Percentiles rank a stretch among this genome's conserved stretches.
Conservation (phyloP, 1,140 invertebrate species). For the Drosophila ambigua region DNA sequence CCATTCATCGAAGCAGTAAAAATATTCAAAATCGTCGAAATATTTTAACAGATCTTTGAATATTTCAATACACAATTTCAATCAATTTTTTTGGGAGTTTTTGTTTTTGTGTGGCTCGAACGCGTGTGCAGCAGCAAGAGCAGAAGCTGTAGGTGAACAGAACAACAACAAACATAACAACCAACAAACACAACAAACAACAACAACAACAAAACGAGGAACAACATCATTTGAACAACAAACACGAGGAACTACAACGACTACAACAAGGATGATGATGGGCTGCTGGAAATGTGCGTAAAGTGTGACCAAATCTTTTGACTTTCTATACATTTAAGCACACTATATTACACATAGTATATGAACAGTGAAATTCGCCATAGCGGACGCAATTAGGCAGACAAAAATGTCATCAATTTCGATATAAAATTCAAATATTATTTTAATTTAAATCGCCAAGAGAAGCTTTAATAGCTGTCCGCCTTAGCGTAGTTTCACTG, state of each 20-base stretch:
- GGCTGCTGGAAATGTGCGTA: slow-evolving; percentile 45
- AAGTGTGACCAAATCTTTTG: slow-evolving; percentile 16
- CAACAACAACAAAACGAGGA: slow-evolving; percentile 2
- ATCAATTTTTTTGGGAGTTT: slow-evolving; percentile 33
- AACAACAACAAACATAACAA: slow-evolving; percentile 15
- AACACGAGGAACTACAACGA: slow-evolving; percentile 4
- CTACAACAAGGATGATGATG: slow-evolving; percentile 22
- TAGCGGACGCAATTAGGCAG: no score
- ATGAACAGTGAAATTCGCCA: no score
- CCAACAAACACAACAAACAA: slow-evolving; percentile 4
- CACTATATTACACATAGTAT: neutral
- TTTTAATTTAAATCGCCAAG: no score
- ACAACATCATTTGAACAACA: neutral
- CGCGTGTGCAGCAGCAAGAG: slow-evolving; percentile 28
- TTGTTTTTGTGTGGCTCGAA: slow-evolving; percentile 41
- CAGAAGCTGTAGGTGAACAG: slow-evolving; percentile 10
- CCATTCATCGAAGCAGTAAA: slow-evolving; percentile 35
- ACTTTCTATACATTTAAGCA: neutral
- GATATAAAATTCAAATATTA: no score
- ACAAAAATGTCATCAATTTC: no score
- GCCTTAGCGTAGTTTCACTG: no score
- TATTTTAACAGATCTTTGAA: neutral
- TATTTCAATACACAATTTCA: no score
- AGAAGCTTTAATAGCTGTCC: no score
- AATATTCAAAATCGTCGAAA: slow-evolving; percentile 22